Conservation (phyloP, 1,140 invertebrate species). For the Calliopsis andreniformis region DNA sequence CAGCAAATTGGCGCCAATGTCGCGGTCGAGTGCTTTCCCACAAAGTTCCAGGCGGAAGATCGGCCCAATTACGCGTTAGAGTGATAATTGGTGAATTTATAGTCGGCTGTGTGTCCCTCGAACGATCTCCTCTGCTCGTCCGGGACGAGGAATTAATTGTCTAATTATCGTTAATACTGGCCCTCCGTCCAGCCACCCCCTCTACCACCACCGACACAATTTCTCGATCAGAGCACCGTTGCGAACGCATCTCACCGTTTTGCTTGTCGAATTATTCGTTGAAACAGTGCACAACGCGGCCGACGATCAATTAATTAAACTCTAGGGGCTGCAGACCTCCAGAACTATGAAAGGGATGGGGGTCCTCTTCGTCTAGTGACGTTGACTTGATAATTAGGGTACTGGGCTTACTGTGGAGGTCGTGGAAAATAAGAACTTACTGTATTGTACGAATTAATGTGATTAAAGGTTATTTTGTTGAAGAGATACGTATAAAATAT, state of each 20-base stretch:
- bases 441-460: no score
- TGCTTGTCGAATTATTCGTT: slow-evolving; percentile 5
- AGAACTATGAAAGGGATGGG: background rate
- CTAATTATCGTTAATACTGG: slow-evolving; percentile 70
- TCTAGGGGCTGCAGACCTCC: background rate
- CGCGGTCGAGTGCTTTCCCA: slow-evolving; percentile 76
- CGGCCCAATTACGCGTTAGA: slow-evolving; percentile 73
- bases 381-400: no score
- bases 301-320: background rate
- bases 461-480: no score
- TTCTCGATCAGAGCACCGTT: slow-evolving; percentile 31
- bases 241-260: slow-evolving; percentile 3
- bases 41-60: slow-evolving; percentile 68
- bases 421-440: no score
- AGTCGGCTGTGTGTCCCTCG: slow-evolving; percentile 52
- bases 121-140: slow-evolving; percentile 66
- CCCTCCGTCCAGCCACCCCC: slow-evolving; percentile 32
- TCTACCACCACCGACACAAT: slow-evolving; percentile 12
- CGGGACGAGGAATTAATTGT: slow-evolving; percentile 70
- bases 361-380: no score
- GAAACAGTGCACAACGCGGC: slow-evolving; percentile 8
- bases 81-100: slow-evolving; percentile 78
- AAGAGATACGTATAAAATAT: no score
- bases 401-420: no score
- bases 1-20: slow-evolving; percentile 76